These are phyloP conservation scores for Gryllus longicercus DNA, from an alignment of 2,888 invertebrate species.

Conservation along the genomic window DNA sequence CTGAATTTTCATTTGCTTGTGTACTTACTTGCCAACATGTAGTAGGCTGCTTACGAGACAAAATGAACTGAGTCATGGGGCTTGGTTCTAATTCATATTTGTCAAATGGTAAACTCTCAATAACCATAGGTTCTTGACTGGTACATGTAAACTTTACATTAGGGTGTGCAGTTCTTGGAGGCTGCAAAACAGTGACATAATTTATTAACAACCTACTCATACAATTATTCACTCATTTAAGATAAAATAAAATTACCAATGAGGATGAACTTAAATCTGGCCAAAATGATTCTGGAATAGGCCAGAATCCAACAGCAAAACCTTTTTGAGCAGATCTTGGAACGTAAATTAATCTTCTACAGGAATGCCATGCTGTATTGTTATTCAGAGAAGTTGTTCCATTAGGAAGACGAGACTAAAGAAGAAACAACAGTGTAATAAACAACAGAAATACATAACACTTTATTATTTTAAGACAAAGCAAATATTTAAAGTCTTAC, in stretches of 20 bases:
- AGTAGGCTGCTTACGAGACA: slow-evolving; percentile 90
- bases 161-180: slow-evolving; percentile 91
- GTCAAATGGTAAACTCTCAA: slow-evolving; percentile 96
- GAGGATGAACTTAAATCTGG: slow-evolving; percentile 86
- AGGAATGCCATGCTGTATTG: slow-evolving; percentile 80
- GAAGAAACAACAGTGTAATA: neutral
- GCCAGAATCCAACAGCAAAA: slow-evolving; percentile 95
- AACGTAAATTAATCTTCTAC: slow-evolving; percentile 85
- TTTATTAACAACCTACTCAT: slow-evolving; percentile 7
- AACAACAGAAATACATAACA: slow-evolving; percentile 35
- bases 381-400: slow-evolving; percentile 40
- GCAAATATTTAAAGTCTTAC: slow-evolving; percentile 42
- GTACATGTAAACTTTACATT: slow-evolving; percentile 91
- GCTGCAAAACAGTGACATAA: slow-evolving; percentile 50
- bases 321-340: slow-evolving; percentile 88
- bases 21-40: slow-evolving; percentile 87
- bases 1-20: neutral
- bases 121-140: slow-evolving; percentile 90
- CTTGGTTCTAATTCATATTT: slow-evolving; percentile 98
- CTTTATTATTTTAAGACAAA: slow-evolving; percentile 36
- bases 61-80: slow-evolving; percentile 90
- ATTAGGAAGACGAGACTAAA: neutral
- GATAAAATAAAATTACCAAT: slow-evolving; percentile 54
- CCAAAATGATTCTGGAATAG: slow-evolving; percentile 97
- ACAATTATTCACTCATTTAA: neutral